Percentiles rank a stretch among this genome's conserved stretches.
Evolutionary conservation across 2,113 vertebrate species (phyloP).

Genomic region (Nematolebias whitei): DNA sequence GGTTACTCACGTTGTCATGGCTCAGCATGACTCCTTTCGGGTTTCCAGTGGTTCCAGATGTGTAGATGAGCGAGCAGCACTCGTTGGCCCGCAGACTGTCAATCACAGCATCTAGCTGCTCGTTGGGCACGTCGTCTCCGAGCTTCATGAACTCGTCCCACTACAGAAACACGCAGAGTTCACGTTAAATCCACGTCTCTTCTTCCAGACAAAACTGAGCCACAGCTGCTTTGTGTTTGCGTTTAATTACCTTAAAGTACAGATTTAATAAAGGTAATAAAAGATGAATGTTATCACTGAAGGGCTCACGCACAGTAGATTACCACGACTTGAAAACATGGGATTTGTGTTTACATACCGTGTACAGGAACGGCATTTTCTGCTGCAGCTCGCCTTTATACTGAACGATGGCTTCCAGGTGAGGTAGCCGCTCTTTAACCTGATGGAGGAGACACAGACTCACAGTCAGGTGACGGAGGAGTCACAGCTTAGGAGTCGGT

Average conservation of each 20-base stretch:
- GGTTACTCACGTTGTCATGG: slow-evolving; percentile 81
- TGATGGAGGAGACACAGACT: slow-evolving; percentile 23
- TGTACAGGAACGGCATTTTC: slow-evolving; percentile 73
- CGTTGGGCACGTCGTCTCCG: slow-evolving; percentile 68
- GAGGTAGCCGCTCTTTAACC: slow-evolving; percentile 80
- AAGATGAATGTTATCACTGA: too few relatives aligned
- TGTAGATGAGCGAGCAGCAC: slow-evolving; percentile 83
- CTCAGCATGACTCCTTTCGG: slow-evolving; percentile 85
- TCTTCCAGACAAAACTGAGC: too few relatives aligned
- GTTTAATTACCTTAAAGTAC: not conserved
- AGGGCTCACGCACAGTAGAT: too few relatives aligned
- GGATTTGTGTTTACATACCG: slow-evolving; percentile 64
- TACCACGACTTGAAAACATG: not conserved
- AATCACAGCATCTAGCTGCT: slow-evolving; percentile 71
- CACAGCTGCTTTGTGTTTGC: not conserved
- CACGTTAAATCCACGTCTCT: not conserved
- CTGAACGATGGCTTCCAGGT: slow-evolving; percentile 83
- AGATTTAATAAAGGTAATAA: too few relatives aligned
- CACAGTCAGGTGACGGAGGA: too few relatives aligned
- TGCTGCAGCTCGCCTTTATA: slow-evolving; percentile 81
- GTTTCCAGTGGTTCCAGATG: slow-evolving; percentile 80
- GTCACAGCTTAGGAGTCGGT: not conserved
- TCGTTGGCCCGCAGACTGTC: slow-evolving; percentile 77
- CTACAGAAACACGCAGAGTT: slow-evolving; percentile 53
- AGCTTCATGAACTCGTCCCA: slow-evolving; percentile 82